Evolutionary conservation across 2,797 vertebrate genomes (phyloP).

Genomic region (Orientallactaga sibirica): DNA sequence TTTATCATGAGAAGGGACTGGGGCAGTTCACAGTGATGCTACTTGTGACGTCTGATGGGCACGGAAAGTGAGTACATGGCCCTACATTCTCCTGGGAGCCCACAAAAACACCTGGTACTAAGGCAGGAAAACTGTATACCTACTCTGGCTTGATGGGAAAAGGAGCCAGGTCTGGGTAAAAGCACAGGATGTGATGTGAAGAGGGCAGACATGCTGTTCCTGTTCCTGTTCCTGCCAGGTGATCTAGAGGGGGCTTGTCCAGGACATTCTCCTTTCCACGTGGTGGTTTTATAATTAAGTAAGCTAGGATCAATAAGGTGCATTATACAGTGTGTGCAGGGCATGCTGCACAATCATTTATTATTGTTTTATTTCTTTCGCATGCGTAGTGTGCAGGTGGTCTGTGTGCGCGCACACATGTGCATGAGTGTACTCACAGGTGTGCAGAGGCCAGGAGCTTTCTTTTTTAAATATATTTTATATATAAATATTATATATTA

Average conservation of each 20-base stretch:
- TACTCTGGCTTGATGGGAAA: background rate
- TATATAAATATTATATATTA: too few relatives aligned
- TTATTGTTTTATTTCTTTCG: too few relatives aligned
- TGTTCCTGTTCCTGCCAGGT: too few relatives aligned
- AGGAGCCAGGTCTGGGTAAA: too few relatives aligned
- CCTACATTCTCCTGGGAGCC: fast-evolving
- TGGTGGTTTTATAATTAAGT: background rate
- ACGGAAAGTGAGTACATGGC: fast-evolving
- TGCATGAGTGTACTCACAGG: too few relatives aligned
- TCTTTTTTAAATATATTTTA: too few relatives aligned
- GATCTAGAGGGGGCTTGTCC: background rate
- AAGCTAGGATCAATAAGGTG: too few relatives aligned
- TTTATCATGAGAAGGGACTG: background rate
- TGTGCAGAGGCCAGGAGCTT: too few relatives aligned
- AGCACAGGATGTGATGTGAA: fast-evolving
- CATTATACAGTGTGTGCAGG: too few relatives aligned
- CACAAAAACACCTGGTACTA: fast-evolving
- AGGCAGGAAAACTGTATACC: background rate
- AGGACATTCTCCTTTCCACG: background rate
- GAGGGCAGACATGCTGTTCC: fast-evolving
- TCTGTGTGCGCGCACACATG: too few relatives aligned
- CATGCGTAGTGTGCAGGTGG: too few relatives aligned
- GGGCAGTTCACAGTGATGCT: too few relatives aligned
- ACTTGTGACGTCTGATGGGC: fast-evolving
- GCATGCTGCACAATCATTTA: background rate